phyloP scores from a whole-genome alignment of 2,797 vertebrate genomes.

The Enteromius anoplus region DNA sequence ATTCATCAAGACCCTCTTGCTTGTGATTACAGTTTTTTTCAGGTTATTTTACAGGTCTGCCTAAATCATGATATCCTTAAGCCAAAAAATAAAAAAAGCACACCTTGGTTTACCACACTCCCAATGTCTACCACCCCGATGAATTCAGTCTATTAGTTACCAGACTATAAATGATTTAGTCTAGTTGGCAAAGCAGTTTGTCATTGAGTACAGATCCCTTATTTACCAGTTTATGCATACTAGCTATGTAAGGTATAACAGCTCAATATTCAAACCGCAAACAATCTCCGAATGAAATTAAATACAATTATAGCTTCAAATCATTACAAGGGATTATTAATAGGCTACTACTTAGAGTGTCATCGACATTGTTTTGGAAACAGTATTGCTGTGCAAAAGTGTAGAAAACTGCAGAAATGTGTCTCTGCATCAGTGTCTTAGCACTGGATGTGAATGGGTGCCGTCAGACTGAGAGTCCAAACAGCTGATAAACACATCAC shows the following conservation, averaged over 20 bases:
- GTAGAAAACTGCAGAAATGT: background rate
- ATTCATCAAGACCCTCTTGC: conserved; percentile 51
- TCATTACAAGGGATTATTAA: background rate
- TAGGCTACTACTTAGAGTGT: background rate
- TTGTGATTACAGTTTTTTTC: conserved; percentile 33
- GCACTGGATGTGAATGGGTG: background rate
- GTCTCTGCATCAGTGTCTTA: background rate
- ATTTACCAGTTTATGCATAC: background rate
- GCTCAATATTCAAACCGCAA: background rate
- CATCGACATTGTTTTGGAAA: background rate
- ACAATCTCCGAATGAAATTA: background rate
- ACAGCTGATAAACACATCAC: background rate
- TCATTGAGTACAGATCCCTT: background rate
- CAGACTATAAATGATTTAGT: conserved; percentile 1
- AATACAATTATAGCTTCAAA: background rate
- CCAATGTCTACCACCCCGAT: conserved; percentile 41
- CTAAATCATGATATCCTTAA: conserved; percentile 44
- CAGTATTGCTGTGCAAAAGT: background rate
- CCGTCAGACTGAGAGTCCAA: background rate
- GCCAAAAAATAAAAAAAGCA: conserved; percentile 59
- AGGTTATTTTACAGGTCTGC: conserved; percentile 30
- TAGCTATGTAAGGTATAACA: background rate
- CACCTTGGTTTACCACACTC: conserved; percentile 65
- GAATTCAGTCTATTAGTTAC: background rate
- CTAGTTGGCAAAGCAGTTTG: background rate